Percentiles rank a stretch among this genome's conserved stretches.
These are phyloP conservation scores for Pocota personata DNA, from an alignment of 2,888 invertebrate species.

Conservation along the genomic window DNA sequence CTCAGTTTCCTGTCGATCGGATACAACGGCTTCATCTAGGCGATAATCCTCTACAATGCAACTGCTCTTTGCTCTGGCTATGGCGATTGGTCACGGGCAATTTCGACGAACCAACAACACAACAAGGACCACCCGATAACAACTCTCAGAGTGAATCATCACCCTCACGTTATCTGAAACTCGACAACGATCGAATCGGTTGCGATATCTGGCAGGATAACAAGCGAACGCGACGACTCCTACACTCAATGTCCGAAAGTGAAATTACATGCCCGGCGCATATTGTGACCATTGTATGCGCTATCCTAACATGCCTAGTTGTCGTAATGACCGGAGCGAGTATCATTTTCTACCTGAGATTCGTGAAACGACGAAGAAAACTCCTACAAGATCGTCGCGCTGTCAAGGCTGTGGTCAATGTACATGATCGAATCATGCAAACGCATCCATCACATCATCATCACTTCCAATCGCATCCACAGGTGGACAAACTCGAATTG, in stretches of 20 bases:
- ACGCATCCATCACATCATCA: constrained; percentile 80
- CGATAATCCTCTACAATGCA: constrained; percentile 93
- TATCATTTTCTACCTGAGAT: constrained; percentile 81
- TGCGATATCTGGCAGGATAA: constrained; percentile 81
- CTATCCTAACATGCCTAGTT: constrained; percentile 81
- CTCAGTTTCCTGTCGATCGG: constrained; percentile 92
- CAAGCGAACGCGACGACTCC: constrained; percentile 78
- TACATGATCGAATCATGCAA: constrained; percentile 82
- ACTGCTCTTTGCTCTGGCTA: constrained; percentile 93
- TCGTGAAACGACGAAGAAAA: constrained; percentile 81
- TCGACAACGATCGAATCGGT: constrained; percentile 81
- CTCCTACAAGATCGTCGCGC: constrained; percentile 81
- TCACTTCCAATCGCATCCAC: constrained; percentile 77
- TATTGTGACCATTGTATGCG: constrained; percentile 83
- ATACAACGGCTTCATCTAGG: constrained; percentile 89
- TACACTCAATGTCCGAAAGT: constrained; percentile 81
- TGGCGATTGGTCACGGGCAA: constrained; percentile 87
- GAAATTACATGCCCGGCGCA: constrained; percentile 83
- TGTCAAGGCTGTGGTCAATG: constrained; percentile 82
- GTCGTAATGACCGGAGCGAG: constrained; percentile 82
- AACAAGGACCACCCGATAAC: constrained; percentile 74
- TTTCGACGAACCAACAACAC: constrained; percentile 77
- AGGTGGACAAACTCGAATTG: constrained; percentile 82
- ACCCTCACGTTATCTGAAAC: constrained; percentile 76
- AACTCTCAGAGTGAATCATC: constrained; percentile 54